Conservation (phyloP, 2,888 invertebrate species). For the Drosophila nigritarsus region DNA sequence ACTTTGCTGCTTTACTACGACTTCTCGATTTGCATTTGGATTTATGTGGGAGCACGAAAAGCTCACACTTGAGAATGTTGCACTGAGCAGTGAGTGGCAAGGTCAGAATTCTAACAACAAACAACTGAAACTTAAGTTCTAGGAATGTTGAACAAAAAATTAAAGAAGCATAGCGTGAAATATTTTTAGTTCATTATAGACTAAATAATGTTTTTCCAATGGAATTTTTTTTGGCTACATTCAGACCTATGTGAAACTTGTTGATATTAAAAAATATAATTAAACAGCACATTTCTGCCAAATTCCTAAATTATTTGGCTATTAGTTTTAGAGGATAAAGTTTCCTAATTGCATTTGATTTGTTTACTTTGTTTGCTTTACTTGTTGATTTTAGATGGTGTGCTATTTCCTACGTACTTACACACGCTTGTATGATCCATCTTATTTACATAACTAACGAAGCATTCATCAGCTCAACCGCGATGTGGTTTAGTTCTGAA, state of each 20-base stretch:
- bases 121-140: not conserved
- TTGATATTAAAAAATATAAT: not conserved
- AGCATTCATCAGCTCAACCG: conserved; percentile 45
- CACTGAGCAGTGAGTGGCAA: conserved; percentile 21
- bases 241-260: not conserved
- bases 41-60: conserved; percentile 49
- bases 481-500: conserved; percentile 3
- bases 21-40: conserved; percentile 16
- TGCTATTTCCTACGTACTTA: not conserved
- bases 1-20: conserved; percentile 12
- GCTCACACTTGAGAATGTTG: conserved; percentile 9
- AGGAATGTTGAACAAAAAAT: not conserved
- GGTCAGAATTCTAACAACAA: conserved; percentile 17
- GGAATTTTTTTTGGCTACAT: not conserved
- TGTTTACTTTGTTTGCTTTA: not conserved
- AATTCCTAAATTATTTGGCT: not conserved
- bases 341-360: not conserved
- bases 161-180: not conserved
- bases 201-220: not conserved
- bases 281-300: not conserved
- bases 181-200: not conserved
- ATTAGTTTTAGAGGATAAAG: not conserved
- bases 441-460: conserved; percentile 56
- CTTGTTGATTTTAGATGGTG: not conserved
- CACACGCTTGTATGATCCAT: not conserved